Evolutionary conservation across 2,888 invertebrate genomes (phyloP).

Genomic region (Drymonia ruficornis): DNA sequence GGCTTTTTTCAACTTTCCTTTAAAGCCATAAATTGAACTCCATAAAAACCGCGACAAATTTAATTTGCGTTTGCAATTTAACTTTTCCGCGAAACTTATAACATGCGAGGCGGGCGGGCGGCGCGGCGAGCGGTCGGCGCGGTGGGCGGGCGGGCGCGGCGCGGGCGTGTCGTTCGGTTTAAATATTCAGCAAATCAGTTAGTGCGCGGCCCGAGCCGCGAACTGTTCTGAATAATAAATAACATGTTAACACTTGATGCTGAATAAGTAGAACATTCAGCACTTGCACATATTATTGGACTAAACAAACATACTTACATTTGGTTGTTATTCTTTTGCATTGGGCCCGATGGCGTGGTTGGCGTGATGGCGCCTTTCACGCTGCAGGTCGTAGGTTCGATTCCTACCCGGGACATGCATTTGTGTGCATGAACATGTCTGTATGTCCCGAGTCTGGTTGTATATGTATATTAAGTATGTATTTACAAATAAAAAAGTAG

Average conservation of each 20-base stretch:
- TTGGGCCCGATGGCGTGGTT: too few species aligned
- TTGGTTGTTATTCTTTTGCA: too few species aligned
- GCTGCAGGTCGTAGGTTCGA: too few species aligned
- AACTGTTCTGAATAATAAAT: slow-evolving; percentile 24
- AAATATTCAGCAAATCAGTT: slow-evolving; percentile 44
- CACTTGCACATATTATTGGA: too few species aligned
- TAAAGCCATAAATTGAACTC: not conserved
- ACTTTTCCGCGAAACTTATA: slow-evolving; percentile 39
- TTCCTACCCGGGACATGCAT: too few species aligned
- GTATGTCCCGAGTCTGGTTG: too few species aligned
- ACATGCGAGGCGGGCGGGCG: slow-evolving; percentile 11
- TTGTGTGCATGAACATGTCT: too few species aligned
- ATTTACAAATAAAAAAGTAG: too few species aligned
- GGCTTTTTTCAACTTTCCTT: not conserved
- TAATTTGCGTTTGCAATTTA: slow-evolving; percentile 40
- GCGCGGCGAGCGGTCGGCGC: slow-evolving; percentile 15
- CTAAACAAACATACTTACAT: too few species aligned
- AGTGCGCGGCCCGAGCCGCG: slow-evolving; percentile 15
- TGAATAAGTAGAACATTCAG: not conserved
- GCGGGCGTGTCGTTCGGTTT: slow-evolving; percentile 35
- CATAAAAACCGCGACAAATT: slow-evolving; percentile 17
- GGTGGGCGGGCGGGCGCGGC: slow-evolving; percentile 16
- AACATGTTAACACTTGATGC: slow-evolving; percentile 6
- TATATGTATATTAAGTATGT: too few species aligned
- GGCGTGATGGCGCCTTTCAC: too few species aligned